These are phyloP conservation scores for Rhizoglyphus robini DNA, from an alignment of 1,140 invertebrate genomes.

Conservation along the genomic window DNA sequence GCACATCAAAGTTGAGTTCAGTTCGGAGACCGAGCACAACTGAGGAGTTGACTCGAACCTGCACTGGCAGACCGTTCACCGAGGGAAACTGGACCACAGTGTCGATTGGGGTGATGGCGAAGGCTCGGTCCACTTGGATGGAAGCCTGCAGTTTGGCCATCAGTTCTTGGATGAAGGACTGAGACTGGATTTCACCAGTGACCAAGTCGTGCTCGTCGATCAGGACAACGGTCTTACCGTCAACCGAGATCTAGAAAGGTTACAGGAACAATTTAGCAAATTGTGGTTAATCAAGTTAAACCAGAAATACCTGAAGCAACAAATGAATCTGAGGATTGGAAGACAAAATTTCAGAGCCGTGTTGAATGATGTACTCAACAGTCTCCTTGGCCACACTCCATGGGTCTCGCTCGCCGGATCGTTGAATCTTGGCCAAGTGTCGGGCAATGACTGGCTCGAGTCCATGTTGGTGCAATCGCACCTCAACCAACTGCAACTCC, in stretches of 20 bases:
- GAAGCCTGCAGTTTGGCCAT: neutral
- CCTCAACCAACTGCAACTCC: neutral
- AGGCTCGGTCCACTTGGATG: slow-evolving; percentile 12
- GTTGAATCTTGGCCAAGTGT: neutral
- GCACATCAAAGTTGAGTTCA: neutral
- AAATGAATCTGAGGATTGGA: neutral
- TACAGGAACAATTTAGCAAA: too few relatives aligned
- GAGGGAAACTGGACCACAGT: slow-evolving; percentile 9
- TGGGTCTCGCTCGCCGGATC: neutral
- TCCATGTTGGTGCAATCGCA: slow-evolving; percentile 13
- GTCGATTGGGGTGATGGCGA: slow-evolving; percentile 13
- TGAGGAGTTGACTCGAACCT: slow-evolving; percentile 17
- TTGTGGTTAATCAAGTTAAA: too few relatives aligned
- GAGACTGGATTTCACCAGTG: neutral
- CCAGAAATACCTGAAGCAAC: slow-evolving; percentile 3
- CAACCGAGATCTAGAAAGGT: too few relatives aligned
- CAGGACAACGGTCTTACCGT: slow-evolving; percentile 20
- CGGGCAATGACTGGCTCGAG: slow-evolving; percentile 6
- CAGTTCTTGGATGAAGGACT: neutral
- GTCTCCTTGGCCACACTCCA: neutral
- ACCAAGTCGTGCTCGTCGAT: neutral
- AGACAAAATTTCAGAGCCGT: neutral
- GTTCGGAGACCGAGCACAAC: slow-evolving; percentile 17
- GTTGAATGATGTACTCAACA: neutral
- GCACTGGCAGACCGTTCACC: slow-evolving; percentile 18